phyloP scores from a whole-genome alignment of 2,113 vertebrate genomes.

The Romanogobio albipinnatus region DNA sequence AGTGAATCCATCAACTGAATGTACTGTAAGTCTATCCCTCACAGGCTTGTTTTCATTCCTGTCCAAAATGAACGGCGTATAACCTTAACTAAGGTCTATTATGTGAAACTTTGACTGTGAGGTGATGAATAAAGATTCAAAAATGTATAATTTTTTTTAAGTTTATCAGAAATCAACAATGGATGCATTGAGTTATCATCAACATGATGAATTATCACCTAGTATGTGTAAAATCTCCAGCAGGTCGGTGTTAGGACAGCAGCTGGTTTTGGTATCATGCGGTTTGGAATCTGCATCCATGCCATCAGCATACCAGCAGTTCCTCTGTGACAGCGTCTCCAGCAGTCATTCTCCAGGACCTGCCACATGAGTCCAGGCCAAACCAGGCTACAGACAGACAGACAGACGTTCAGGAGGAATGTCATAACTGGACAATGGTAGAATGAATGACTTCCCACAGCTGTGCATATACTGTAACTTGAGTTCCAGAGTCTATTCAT shows the following conservation, averaged over 20 bases:
- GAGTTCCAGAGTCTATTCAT: slow-evolving; percentile 34
- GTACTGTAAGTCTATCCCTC: no score
- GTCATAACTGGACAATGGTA: slow-evolving; percentile 1
- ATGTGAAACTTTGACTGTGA: background rate
- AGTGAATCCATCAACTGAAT: no score
- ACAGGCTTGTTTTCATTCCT: no score
- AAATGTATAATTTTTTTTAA: background rate
- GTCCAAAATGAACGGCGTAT: no score
- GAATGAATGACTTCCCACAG: slow-evolving; percentile 75
- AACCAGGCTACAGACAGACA: slow-evolving; percentile 41
- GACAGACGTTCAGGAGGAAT: slow-evolving; percentile 42
- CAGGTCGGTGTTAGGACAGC: background rate
- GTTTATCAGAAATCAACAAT: background rate
- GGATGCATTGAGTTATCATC: background rate
- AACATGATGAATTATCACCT: background rate
- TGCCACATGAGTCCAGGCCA: slow-evolving; percentile 38
- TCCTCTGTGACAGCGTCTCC: slow-evolving; percentile 57
- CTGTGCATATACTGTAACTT: slow-evolving; percentile 60
- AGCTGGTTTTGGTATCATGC: background rate
- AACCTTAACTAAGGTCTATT: no score
- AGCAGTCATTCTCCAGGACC: slow-evolving; percentile 55
- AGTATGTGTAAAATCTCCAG: background rate
- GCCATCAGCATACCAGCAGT: slow-evolving; percentile 64
- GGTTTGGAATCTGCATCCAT: slow-evolving; percentile 51
- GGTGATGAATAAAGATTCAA: background rate